A percentile compares a stretch with the other conserved stretches of the same genome.
Conservation (phyloP, 2,113 vertebrate genomes). For the Pteropus alecto region DNA sequence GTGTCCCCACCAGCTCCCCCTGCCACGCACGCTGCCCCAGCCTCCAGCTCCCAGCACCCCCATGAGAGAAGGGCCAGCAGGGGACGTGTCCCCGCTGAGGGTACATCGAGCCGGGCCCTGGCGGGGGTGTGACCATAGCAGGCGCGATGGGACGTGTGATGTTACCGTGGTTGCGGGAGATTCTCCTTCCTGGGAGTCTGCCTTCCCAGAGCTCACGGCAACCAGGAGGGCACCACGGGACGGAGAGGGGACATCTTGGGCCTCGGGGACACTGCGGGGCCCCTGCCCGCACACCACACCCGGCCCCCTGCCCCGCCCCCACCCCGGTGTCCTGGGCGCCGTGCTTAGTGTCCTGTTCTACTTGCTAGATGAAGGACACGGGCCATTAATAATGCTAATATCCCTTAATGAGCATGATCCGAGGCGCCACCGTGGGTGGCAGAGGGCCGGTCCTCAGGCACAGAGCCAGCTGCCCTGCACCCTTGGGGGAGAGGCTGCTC, state of each 20-base stretch:
- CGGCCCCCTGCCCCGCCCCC: background rate
- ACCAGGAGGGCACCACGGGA: background rate
- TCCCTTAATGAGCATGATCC: conserved; percentile 57
- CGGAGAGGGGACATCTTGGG: background rate
- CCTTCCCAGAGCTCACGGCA: background rate
- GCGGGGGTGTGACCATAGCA: conserved; percentile 11
- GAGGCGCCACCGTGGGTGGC: background rate
- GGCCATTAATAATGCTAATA: conserved; percentile 86
- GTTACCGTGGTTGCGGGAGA: conserved; percentile 16
- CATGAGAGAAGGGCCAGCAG: fast-evolving
- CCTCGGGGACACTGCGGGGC: background rate
- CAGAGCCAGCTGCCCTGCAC: background rate
- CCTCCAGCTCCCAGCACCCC: background rate
- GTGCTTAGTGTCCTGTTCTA: conserved; percentile 80
- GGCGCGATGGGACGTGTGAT: background rate
- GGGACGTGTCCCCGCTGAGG: background rate
- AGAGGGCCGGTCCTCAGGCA: background rate
- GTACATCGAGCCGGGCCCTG: background rate
- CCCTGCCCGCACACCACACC: background rate
- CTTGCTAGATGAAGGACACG: conserved; percentile 81
- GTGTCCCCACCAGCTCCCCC: background rate
- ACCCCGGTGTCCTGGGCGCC: fast-evolving
- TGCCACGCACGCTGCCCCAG: background rate
- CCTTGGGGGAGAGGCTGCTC: background rate
- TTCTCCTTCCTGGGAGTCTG: conserved; percentile 20